phyloP scores from a whole-genome alignment of 2,113 vertebrate genomes.

The Peromyscus californicus region DNA sequence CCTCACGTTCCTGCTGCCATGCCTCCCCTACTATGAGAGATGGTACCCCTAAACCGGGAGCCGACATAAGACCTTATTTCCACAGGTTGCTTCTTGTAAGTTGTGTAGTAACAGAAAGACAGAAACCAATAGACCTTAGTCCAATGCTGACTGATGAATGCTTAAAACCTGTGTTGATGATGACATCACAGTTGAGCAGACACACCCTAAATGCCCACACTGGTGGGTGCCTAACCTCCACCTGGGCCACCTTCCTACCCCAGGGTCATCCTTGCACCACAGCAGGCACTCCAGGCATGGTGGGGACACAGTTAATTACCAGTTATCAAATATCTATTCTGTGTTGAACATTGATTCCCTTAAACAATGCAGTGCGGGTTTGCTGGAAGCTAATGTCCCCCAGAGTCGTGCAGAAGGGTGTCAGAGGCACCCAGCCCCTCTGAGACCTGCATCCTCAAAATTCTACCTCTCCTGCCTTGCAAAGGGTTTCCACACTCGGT shows the following conservation, averaged over 20 bases:
- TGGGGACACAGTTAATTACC: neutral
- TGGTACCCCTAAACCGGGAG: neutral
- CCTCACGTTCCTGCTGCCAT: neutral
- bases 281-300: neutral
- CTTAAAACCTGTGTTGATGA: neutral
- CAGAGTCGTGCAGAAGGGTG: no score
- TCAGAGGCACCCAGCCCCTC: no score
- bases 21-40: no score
- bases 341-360: neutral
- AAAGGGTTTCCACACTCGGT: neutral
- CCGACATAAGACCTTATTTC: neutral
- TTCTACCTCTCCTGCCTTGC: no score
- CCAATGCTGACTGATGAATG: neutral
- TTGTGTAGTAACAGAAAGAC: neutral
- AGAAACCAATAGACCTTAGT: no score
- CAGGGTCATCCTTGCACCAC: neutral
- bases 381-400: neutral
- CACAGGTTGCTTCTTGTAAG: neutral
- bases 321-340: neutral
- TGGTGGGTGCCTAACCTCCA: neutral
- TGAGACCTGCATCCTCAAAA: neutral
- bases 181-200: neutral
- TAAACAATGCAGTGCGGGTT: neutral
- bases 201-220: neutral
- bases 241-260: neutral